Percentiles rank a stretch among this genome's conserved stretches.
phyloP scores from a whole-genome alignment of 2,113 vertebrate species.

The Edolisoma coerulescens region DNA sequence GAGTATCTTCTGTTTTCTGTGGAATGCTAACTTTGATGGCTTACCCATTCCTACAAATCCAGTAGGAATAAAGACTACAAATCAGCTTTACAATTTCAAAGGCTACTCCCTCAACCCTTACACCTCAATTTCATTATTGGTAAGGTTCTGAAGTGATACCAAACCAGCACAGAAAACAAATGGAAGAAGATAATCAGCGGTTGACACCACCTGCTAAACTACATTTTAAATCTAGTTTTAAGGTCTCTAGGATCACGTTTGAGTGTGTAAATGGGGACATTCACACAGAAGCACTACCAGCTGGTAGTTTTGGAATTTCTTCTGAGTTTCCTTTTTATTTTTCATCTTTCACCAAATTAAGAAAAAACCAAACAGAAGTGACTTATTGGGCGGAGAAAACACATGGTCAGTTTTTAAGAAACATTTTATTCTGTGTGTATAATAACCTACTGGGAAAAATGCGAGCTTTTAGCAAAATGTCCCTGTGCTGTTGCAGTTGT shows the following conservation, averaged over 20 bases:
- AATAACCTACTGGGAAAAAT: background rate
- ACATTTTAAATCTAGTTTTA: background rate
- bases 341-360: background rate
- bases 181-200: background rate
- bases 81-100: background rate
- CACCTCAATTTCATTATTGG: background rate
- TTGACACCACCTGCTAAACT: background rate
- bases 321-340: background rate
- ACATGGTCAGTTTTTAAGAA: background rate
- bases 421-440: background rate
- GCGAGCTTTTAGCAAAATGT: constrained; percentile 44
- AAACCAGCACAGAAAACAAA: background rate
- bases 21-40: background rate
- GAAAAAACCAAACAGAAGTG: background rate
- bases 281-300: background rate
- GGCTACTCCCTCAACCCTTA: background rate
- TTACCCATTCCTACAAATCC: background rate
- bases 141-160: background rate
- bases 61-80: background rate
- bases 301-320: background rate
- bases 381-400: background rate
- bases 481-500: background rate
- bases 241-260: background rate
- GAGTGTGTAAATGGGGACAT: background rate
- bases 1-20: background rate